Evolutionary conservation across 1,140 invertebrate genomes (phyloP), one percentile per base, ranked within the genome.

Genomic region (Aphelenchoides avenae): DNA sequence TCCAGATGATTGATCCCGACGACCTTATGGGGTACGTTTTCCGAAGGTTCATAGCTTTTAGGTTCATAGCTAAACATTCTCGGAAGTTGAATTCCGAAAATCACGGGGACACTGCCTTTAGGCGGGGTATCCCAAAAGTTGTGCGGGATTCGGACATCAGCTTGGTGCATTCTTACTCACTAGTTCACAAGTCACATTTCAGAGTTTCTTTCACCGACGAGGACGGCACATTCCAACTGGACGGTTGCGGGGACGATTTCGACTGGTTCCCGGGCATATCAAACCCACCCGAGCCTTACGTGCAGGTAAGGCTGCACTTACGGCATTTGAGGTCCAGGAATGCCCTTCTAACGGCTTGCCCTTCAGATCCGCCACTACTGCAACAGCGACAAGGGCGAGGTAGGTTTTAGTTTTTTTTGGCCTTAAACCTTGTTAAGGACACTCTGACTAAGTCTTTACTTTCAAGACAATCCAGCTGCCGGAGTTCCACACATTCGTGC

Each of bases 341-440:
- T 6, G 6, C 6, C 26, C 9, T 41, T 41, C 7, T 41, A 7
- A 7, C 7, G 31, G 15, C 42, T 36, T 49, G 5, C 5, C 29
- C 29, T 73, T 33, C 49, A 64, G 52, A 71, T 73, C 39, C 54
- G 53, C 36, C 70, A 73, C 44, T 71, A 65, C 40, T 73, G 70
- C 53, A 73, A 75, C 61, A 68, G 49, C 34, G 68, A 64, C 22
- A 59, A 73, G 30, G 70, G 71, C 33, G 70, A 73, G n/a, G n/a
- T n/a, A n/a, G n/a, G n/a, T n/a, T n/a, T n/a, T n/a, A n/a, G n/a
- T n/a, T n/a, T n/a, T 40, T 33, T 47, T 11, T 47, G 57, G 29
- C 30, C 43, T 26, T 56, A 65, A 29, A 61, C 63, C 1, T 61
- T 60, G 15, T 66, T 65, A 47, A 59, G 24, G 20, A 34, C 15